Evolutionary conservation across 2,888 invertebrate genomes (phyloP), one percentile per base, ranked within the genome.

Genomic region (Drosophila cognata): DNA sequence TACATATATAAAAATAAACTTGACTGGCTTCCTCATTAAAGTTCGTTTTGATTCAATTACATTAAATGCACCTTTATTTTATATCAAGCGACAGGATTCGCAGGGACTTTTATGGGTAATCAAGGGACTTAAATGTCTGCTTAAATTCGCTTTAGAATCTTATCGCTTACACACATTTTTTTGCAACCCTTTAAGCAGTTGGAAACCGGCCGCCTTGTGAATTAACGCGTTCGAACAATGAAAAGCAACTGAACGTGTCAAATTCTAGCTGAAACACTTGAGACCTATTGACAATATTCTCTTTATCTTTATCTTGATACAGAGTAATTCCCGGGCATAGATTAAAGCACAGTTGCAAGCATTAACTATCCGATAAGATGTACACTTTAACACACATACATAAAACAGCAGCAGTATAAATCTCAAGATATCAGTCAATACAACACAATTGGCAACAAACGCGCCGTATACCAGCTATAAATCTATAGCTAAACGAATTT

Each of bases 391-490:
- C 28, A 28, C 10, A 38, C 28, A 29, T 11, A 18, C n/a, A 38
- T 25, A 36, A 36, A 28, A 16, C 64, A 76, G 76, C 36, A 57
- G 77, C 64, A 56, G 61, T 86, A 86, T 84, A 86, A 85, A 86
- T 85, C 86, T 81, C 68, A 77, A 81, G 84, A 87, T 86, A 86
- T 82, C 75, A 82, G 70, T 73, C 31, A 56, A 62, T 52, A 43
- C 59, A 74, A 53, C 46, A 58, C 52, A 28, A 65, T 73, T 71
- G 65, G 71, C 77, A 68, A 74, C 71, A 73, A 43, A 1, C 11
- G 28, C 55, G 33, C 50, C 18, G 5, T 38, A 10, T 18, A 16
- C 18, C 21, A 56, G 31, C 31, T 28, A 48, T 56, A 61, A 58
- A 71, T 57, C 51, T 63, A 56, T 29, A 50, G 6, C 18, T n/a